A percentile compares a stretch with the other conserved stretches of the same genome.
Evolutionary conservation across 1,140 invertebrate genomes (phyloP).

Genomic region (Aphaenogaster floridana): DNA sequence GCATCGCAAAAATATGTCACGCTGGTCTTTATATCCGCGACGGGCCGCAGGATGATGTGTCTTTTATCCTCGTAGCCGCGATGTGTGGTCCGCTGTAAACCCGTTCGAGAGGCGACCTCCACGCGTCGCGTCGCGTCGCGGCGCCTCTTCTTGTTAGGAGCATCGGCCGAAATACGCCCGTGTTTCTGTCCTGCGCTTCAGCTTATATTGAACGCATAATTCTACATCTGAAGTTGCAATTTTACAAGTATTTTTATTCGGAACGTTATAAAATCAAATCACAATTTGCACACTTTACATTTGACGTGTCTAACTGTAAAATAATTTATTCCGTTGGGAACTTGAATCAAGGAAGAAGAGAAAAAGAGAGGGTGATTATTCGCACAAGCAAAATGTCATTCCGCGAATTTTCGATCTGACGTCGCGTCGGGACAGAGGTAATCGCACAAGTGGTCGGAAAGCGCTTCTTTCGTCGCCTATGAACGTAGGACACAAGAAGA

Average conservation of each 20-base stretch:
- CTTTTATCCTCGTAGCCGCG: slow-evolving; percentile 67
- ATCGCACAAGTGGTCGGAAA: slow-evolving; percentile 67
- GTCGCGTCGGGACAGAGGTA: slow-evolving; percentile 30
- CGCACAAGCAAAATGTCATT: slow-evolving; percentile 12
- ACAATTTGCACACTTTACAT: background rate
- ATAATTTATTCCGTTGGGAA: background rate
- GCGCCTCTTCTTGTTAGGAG: slow-evolving; percentile 21
- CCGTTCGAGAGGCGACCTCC: background rate
- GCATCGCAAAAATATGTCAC: slow-evolving; percentile 84
- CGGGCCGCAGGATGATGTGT: slow-evolving; percentile 67
- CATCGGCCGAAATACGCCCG: background rate
- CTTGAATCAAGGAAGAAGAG: background rate
- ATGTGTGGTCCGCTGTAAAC: slow-evolving; percentile 76
- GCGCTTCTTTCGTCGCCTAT: slow-evolving; percentile 49
- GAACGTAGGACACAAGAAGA: slow-evolving; percentile 65
- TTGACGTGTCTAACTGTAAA: background rate
- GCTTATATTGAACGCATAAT: background rate
- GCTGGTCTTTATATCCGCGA: slow-evolving; percentile 72
- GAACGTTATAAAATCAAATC: background rate
- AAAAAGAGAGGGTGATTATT: background rate
- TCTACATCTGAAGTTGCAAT: background rate
- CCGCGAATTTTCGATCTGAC: slow-evolving; percentile 23
- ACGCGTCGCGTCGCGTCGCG: background rate
- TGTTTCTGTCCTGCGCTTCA: slow-evolving; percentile 12
- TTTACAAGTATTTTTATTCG: background rate